Base-by-base conservation (phyloP, 2,888 invertebrate species). In the Alsophila aescularia region DNA sequence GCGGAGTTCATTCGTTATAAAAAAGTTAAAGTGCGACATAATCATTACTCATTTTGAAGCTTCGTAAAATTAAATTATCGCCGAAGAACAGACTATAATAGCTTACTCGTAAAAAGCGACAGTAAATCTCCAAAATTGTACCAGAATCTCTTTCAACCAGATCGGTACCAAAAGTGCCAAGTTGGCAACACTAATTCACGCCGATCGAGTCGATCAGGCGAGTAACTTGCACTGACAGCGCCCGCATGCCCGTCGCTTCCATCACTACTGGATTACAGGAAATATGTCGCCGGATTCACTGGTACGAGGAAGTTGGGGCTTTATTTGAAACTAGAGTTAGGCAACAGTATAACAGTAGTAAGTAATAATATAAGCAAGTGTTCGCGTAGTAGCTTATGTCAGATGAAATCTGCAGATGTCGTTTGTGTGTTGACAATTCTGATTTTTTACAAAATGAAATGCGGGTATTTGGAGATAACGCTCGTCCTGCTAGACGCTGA, bases 161-260 rank as follows among this genome's bases (percentile, higher is more conserved):
- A 13, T 15, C 12, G 14, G 27, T 5, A 27, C 13, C 12, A 32
- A 42, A 18, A 32, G 16, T 12, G 37, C 37, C 12, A 39, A 44
- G 34, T 34, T 44, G 34, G 43, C 43, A 44, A 34, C 43, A 34
- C 43, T 34, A 13, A 42, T 24, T 34, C 34, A 24, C 34, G 21
- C 13, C 36, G 39, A 18, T 18, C 31, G n/a, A 58, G 39, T 21
- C 34, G 49, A 6, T 52, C 49, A 40, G 34, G 49, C 40, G 36
- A 49, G 34, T 44, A 54, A 57, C 57, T 57, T 41, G 40, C 16
- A 55, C 14, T 31, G 60, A 58, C 60, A 55, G 31, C 29, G 48
- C 15, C 47, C 45, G 52, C 49, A 15, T 39, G 29, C 40, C 14
- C 36, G 53, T 54, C 57, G 36, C 42, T n/a, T 41, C 31, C 31